phyloP scores from a whole-genome alignment of 1,140 invertebrate species.

The Drosophila jambulina region DNA sequence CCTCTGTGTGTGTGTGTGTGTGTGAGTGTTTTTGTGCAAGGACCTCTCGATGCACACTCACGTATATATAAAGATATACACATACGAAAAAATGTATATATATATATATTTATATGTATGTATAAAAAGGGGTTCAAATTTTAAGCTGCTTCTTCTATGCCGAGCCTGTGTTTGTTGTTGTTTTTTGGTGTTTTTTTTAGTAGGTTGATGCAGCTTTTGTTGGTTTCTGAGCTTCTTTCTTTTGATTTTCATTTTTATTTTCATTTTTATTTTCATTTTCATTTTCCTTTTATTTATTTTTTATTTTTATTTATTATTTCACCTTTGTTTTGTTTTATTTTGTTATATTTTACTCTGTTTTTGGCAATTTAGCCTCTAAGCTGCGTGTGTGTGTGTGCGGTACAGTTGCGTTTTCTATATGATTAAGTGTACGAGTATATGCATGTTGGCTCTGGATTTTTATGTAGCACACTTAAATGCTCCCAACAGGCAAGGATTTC shows the following conservation, averaged over 20 bases:
- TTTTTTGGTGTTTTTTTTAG: constrained; percentile 19
- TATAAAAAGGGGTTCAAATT: constrained; percentile 50
- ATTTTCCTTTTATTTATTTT: background rate
- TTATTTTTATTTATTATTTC: constrained; percentile 1
- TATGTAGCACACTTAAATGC: constrained; percentile 36
- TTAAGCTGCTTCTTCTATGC: constrained; percentile 42
- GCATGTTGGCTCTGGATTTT: constrained; percentile 9
- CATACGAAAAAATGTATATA: constrained; percentile 13
- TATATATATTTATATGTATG: constrained; percentile 22
- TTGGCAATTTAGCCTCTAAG: constrained; percentile 44
- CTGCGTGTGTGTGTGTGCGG: constrained; percentile 24
- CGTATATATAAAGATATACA: constrained; percentile 7
- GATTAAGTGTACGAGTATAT: constrained; percentile 10
- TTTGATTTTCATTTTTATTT: background rate
- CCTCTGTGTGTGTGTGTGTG: constrained; percentile 8
- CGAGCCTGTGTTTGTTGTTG: constrained; percentile 26
- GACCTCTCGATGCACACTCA: constrained; percentile 37
- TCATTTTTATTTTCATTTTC: background rate
- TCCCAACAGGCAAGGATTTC: constrained; percentile 6
- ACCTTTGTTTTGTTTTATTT: background rate
- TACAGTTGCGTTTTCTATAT: constrained; percentile 42
- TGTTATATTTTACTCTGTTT: constrained; percentile 1
- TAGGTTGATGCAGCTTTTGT: constrained; percentile 39
- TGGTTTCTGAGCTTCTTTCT: constrained; percentile 24
- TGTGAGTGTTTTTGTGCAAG: constrained; percentile 40